Evolutionary conservation across 2,888 invertebrate species (phyloP).

Genomic region (Drosophila borborema): DNA sequence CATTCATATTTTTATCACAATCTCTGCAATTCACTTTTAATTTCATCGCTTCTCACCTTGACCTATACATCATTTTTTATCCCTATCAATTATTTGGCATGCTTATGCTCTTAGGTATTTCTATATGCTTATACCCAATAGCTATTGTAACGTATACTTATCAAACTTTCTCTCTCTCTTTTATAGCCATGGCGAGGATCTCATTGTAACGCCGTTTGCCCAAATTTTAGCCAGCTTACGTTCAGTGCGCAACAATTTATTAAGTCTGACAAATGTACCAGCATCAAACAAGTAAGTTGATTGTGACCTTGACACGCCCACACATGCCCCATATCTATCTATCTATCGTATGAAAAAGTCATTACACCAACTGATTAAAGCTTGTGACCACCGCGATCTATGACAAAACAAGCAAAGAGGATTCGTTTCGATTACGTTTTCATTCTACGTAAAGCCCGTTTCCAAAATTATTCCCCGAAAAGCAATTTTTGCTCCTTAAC

Average conservation of each 20-base stretch:
- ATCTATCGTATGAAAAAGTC: not conserved
- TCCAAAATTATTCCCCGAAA: slow-evolving; percentile 7
- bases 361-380: slow-evolving; percentile 1
- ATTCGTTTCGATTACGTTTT: not conserved
- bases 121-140: not conserved
- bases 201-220: slow-evolving; percentile 99
- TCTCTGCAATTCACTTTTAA: not conserved
- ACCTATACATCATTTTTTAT: not conserved
- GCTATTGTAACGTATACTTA: not conserved
- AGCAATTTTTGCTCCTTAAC: not conserved
- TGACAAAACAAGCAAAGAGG: slow-evolving; percentile 21
- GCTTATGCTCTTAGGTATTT: not conserved
- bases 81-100: slow-evolving; percentile 2
- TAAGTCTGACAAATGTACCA: slow-evolving; percentile 96
- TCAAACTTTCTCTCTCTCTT: slow-evolving; percentile 1
- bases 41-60: not conserved
- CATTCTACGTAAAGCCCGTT: not conserved
- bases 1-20: not conserved
- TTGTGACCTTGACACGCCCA: slow-evolving; percentile 44
- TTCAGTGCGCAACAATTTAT: slow-evolving; percentile 99
- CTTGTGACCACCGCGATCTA: slow-evolving; percentile 17
- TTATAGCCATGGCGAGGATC: slow-evolving; percentile 96
- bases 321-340: not conserved
- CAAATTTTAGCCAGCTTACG: slow-evolving; percentile 99
- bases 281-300: slow-evolving; percentile 89